A percentile compares a stretch with the other conserved stretches of the same genome.
Conservation (phyloP, 2,113 vertebrate genomes). For the Hippocampus mohnikei region DNA sequence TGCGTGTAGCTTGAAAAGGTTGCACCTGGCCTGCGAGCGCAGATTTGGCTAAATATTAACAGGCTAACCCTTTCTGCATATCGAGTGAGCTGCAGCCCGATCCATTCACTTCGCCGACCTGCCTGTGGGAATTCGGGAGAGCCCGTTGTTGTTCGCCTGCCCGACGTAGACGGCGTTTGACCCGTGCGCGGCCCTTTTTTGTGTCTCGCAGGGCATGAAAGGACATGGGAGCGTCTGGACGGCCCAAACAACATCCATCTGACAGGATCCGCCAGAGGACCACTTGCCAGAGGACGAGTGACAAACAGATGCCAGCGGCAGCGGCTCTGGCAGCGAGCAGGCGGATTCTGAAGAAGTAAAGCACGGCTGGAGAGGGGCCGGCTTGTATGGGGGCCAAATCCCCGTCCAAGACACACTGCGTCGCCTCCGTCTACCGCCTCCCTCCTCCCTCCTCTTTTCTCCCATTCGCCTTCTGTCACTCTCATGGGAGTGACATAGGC, state of each 20-base stretch:
- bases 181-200: constrained; percentile 33
- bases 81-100: no score
- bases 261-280: constrained; percentile 38
- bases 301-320: constrained; percentile 35
- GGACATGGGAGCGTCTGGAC: constrained; percentile 39
- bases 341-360: constrained; percentile 41
- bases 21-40: no score
- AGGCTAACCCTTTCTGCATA: no score
- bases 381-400: constrained; percentile 63
- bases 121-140: background rate
- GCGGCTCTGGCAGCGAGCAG: constrained; percentile 32
- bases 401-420: constrained; percentile 32
- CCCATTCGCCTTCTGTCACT: constrained; percentile 51
- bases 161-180: background rate
- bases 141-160: constrained; percentile 4
- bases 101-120: background rate
- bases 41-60: no score
- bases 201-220: constrained; percentile 43
- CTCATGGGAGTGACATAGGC: constrained; percentile 73
- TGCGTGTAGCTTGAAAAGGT: no score
- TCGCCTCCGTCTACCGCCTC: constrained; percentile 29
- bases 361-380: constrained; percentile 33
- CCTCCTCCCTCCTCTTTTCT: constrained; percentile 8
- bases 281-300: constrained; percentile 49
- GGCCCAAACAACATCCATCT: constrained; percentile 33